Base-by-base conservation (phyloP, 2,113 vertebrate species). In the Antennarius striatus region DNA sequence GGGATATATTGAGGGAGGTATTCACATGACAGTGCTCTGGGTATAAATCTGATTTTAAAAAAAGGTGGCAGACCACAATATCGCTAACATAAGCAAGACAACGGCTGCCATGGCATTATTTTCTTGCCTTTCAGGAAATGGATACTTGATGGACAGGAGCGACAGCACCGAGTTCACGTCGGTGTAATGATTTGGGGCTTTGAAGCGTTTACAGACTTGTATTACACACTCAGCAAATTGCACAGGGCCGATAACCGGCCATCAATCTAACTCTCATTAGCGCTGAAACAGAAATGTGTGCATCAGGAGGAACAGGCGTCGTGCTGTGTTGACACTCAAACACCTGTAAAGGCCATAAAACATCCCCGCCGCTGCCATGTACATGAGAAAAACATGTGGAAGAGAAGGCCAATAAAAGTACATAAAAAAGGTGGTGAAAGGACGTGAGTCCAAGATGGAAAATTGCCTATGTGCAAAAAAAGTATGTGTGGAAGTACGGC, bases 181-280 rank as follows among this genome's bases (percentile, higher is more conserved):
- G 8, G 45, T n/a, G 49, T 49, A 39, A 68, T 80, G 62, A 75
- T 62, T 72, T 29, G 1, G 49, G 60, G 51, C 58, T 62, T 42
- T 63, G 59, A 50, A 72, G 56, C 46, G 0, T 70, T 73, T 28
- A 60, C 40, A 5, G 32, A 36, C 32, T 36, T 36, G 32, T 3
- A 36, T 36, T 36, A 36, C 32, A 36, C 3, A 36, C 68, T 73
- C 58, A 47, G 59, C 71, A 45, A 71, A 70, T 56, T 32, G 46
- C 51, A 59, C 57, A 17, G 59, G 2, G n/a, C 29, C 3, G 2
- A 66, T 54, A 57, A 67, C 63, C 11, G 3, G 45, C 57, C 72
- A 61, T 67, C 68, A 80, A 73, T 79, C 84, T 52, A 3, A 70
- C 75, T 29, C 32, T 4, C 36, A 63, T 78, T 67, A 56, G 80